Percentiles rank a stretch among this genome's conserved stretches.
These are phyloP conservation scores for Bovichtus variegatus DNA, from an alignment of 2,797 vertebrate genomes.

Conservation along the genomic window DNA sequence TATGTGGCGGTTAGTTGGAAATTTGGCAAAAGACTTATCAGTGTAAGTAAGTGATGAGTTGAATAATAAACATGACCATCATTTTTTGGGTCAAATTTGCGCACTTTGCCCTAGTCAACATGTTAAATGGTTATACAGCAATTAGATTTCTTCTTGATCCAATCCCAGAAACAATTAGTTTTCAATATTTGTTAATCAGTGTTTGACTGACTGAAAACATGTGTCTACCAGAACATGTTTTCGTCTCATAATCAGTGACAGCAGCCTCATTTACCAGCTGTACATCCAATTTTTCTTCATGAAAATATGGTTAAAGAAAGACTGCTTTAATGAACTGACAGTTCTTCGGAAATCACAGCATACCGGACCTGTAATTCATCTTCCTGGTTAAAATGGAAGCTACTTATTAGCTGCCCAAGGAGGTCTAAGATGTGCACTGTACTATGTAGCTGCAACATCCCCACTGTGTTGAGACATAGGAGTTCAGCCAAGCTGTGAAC, in stretches of 20 bases:
- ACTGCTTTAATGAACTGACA: constrained; percentile 3
- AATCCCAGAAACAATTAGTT: constrained; percentile 21
- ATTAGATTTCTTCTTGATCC: constrained; percentile 15
- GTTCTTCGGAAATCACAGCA: constrained; percentile 26
- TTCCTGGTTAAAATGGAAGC: not conserved
- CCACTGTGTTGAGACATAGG: not conserved
- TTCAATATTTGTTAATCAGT: constrained; percentile 25
- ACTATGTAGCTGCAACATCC: not conserved
- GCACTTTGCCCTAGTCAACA: not conserved
- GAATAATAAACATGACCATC: constrained; percentile 21
- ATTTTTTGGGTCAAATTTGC: not conserved
- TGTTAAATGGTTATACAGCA: not conserved
- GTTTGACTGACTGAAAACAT: constrained; percentile 50
- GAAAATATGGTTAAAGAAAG: not conserved
- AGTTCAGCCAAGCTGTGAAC: not conserved
- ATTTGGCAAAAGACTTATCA: constrained; percentile 46
- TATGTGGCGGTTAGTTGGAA: constrained; percentile 61
- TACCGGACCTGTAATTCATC: constrained; percentile 1
- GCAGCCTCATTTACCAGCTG: constrained; percentile 25
- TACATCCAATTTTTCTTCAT: not conserved
- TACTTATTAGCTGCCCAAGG: not conserved
- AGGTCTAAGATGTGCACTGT: not conserved
- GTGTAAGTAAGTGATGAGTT: not conserved
- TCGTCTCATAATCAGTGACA: constrained; percentile 32
- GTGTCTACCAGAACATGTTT: constrained; percentile 9